These are phyloP conservation scores for Siphamia tubifer DNA, from an alignment of 2,113 vertebrate species.

Conservation along the genomic window DNA sequence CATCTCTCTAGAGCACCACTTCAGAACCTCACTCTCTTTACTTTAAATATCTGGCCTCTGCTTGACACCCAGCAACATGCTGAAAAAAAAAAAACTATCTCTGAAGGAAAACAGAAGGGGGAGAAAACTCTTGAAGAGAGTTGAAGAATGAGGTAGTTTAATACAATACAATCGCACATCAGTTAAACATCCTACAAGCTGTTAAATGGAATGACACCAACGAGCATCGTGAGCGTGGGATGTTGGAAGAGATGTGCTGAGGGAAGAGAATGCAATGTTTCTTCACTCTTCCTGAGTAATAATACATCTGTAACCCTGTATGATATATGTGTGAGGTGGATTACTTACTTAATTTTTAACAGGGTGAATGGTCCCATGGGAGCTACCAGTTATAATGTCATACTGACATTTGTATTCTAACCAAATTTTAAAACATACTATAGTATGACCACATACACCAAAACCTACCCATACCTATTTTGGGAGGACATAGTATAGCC, in stretches of 20 bases:
- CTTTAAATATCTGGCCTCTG: slow-evolving; percentile 82
- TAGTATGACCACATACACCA: too few relatives aligned
- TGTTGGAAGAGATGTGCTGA: background rate
- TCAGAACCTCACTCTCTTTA: slow-evolving; percentile 76
- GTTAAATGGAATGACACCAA: slow-evolving; percentile 50
- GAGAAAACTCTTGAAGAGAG: background rate
- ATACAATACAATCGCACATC: slow-evolving; percentile 39
- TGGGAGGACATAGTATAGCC: too few relatives aligned
- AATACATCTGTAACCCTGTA: slow-evolving; percentile 1
- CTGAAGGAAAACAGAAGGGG: background rate
- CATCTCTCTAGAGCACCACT: slow-evolving; percentile 77
- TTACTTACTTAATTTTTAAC: too few relatives aligned
- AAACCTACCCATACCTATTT: too few relatives aligned
- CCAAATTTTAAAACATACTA: too few relatives aligned
- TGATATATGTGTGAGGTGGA: too few relatives aligned
- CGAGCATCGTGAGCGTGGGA: background rate
- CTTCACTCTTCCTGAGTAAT: background rate
- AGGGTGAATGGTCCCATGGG: too few relatives aligned
- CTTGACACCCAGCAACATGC: slow-evolving; percentile 69
- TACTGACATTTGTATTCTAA: too few relatives aligned
- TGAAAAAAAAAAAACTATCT: slow-evolving; percentile 16
- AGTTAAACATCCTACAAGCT: slow-evolving; percentile 48
- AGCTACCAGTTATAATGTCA: too few relatives aligned
- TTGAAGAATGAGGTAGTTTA: slow-evolving; percentile 28
- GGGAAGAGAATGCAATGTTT: background rate